A percentile compares a stretch with the other conserved stretches of the same genome.
Conservation (phyloP, 2,113 vertebrate genomes). For the Megaceryle torquata region DNA sequence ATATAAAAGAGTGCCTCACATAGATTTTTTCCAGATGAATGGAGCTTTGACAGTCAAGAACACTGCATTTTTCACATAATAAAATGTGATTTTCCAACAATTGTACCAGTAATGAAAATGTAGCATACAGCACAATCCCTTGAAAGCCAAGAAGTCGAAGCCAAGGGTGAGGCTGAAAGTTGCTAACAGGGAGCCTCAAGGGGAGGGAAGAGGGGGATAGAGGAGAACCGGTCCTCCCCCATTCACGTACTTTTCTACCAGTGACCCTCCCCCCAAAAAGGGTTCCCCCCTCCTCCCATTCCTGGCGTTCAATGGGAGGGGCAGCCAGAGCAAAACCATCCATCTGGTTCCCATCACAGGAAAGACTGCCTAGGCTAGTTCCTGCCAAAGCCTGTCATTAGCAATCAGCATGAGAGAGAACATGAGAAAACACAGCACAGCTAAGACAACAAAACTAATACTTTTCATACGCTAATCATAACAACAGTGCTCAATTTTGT, state of each 20-base stretch:
- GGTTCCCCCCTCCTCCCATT: neutral
- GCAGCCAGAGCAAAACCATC: neutral
- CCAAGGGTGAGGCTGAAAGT: slow-evolving; percentile 30
- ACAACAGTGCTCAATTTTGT: neutral
- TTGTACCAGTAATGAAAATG: slow-evolving; percentile 39
- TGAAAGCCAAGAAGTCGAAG: slow-evolving; percentile 10
- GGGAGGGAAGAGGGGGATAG: neutral
- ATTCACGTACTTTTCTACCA: neutral
- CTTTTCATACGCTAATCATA: slow-evolving; percentile 27
- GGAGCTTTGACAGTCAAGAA: slow-evolving; percentile 51
- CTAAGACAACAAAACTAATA: slow-evolving; percentile 48
- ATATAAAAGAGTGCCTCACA: slow-evolving; percentile 52
- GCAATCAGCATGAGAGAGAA: neutral
- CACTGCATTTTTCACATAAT: slow-evolving; percentile 52
- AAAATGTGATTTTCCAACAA: slow-evolving; percentile 62
- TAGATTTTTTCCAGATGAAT: slow-evolving; percentile 52
- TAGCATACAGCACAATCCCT: neutral
- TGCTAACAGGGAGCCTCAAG: neutral
- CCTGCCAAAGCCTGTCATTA: slow-evolving; percentile 49
- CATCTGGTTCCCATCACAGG: slow-evolving; percentile 53
- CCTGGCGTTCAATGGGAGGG: neutral
- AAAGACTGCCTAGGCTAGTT: neutral
- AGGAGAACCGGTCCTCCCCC: neutral
- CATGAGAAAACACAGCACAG: slow-evolving; percentile 35
- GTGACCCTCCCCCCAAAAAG: neutral